A percentile compares a stretch with the other conserved stretches of the same genome.
Conservation (phyloP, 2,113 vertebrate species). For the Apus apus region DNA sequence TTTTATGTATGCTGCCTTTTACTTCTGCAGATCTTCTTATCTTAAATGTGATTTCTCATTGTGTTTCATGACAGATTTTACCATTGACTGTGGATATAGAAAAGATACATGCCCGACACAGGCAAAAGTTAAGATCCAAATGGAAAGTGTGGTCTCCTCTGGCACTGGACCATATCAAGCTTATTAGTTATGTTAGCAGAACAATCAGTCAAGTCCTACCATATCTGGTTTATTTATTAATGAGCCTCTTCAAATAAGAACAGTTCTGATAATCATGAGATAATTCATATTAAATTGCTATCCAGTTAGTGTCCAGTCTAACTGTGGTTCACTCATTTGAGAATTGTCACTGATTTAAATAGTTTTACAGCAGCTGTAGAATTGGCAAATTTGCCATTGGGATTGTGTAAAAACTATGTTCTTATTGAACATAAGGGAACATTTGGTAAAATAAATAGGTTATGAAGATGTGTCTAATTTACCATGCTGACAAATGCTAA, state of each 20-base stretch:
- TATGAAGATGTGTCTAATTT: neutral
- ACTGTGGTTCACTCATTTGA: neutral
- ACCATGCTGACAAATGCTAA: neutral
- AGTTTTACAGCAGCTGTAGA: neutral
- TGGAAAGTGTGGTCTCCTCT: neutral
- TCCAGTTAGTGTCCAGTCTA: neutral
- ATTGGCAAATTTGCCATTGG: neutral
- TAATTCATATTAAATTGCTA: neutral
- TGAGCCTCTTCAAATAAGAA: neutral
- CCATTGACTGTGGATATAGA: slow-evolving; percentile 8
- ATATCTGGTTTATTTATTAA: neutral
- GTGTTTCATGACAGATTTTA: neutral
- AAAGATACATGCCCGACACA: neutral
- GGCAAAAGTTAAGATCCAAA: neutral
- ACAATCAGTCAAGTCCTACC: neutral
- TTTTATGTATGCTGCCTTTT: slow-evolving; percentile 17
- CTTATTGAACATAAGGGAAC: neutral
- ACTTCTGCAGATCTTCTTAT: slow-evolving; percentile 28
- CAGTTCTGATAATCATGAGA: neutral
- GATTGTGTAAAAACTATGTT: neutral
- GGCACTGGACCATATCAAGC: neutral
- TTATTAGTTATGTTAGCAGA: neutral
- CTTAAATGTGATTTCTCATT: slow-evolving; percentile 24
- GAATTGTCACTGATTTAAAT: neutral
- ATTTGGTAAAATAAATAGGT: neutral